phyloP scores from a whole-genome alignment of 1,140 invertebrate genomes.

The Halesus radiatus region DNA sequence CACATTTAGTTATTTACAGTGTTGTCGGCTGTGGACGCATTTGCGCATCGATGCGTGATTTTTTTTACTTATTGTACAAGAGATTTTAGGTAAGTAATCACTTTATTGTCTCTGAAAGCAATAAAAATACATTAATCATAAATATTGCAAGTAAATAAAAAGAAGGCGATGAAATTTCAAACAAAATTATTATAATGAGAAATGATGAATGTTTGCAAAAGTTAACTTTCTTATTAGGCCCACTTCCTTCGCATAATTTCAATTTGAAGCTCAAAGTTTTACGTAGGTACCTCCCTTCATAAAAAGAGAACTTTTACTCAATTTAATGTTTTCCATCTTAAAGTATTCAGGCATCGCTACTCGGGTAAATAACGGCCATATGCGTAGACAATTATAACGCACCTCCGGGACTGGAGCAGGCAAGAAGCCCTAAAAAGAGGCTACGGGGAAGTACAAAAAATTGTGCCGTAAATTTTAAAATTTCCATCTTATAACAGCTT shows the following conservation, averaged over 20 bases:
- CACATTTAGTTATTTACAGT: too few species aligned
- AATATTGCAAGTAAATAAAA: too few species aligned
- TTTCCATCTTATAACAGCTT: conserved; percentile 56
- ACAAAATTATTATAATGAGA: too few species aligned
- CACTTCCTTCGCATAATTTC: not conserved
- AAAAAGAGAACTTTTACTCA: conserved; percentile 6
- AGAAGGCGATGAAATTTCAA: too few species aligned
- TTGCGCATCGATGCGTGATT: too few species aligned
- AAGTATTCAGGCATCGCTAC: conserved; percentile 15
- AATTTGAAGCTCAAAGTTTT: not conserved
- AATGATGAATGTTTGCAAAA: too few species aligned
- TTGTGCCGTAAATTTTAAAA: conserved; percentile 53
- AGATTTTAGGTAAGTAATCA: too few species aligned
- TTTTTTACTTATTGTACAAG: too few species aligned
- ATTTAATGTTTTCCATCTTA: conserved; percentile 18
- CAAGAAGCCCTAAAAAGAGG: not conserved
- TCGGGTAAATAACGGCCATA: conserved; percentile 31
- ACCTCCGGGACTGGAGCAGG: conserved; percentile 37
- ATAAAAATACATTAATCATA: too few species aligned
- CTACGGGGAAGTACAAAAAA: conserved; percentile 39
- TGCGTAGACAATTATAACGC: conserved; percentile 46
- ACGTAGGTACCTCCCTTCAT: not conserved
- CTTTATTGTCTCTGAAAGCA: too few species aligned
- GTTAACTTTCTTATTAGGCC: not conserved
- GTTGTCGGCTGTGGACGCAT: too few species aligned